These are phyloP conservation scores for Phyllotis vaccarum DNA, from an alignment of 2,797 vertebrate genomes.

Conservation along the genomic window DNA sequence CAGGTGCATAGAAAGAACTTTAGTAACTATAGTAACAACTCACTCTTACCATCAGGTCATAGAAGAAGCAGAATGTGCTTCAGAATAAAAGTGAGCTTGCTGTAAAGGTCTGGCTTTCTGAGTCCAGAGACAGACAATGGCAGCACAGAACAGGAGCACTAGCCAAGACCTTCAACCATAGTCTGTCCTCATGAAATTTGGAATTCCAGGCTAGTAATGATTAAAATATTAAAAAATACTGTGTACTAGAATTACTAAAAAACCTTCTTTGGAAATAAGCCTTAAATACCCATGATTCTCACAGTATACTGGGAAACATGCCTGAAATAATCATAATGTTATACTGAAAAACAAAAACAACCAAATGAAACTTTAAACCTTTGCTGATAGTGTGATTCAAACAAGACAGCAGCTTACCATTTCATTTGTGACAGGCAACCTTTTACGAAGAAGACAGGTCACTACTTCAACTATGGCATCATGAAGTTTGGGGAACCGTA, in stretches of 20 bases:
- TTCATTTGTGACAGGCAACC: conserved; percentile 98
- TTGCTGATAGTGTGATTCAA: conserved; percentile 2
- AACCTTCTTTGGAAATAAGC: conserved; percentile 26
- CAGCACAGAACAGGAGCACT: conserved; percentile 16
- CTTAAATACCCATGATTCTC: neutral
- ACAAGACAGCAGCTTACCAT: conserved; percentile 90
- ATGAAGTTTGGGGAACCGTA: conserved; percentile 98
- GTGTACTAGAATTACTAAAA: conserved; percentile 58
- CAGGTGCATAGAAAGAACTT: neutral
- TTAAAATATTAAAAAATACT: conserved; percentile 44
- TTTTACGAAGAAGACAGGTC: conserved; percentile 96
- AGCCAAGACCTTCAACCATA: conserved; percentile 6
- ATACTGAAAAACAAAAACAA: neutral
- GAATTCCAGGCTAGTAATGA: neutral
- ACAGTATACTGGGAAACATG: conserved; percentile 1
- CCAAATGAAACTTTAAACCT: conserved; percentile 15
- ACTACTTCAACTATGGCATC: conserved; percentile 99
- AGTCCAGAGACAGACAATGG: neutral
- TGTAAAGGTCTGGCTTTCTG: neutral
- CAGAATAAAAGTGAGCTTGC: conserved; percentile 10
- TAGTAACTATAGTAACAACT: neutral
- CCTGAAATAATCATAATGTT: conserved; percentile 45
- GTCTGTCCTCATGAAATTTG: neutral
- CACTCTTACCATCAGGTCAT: neutral
- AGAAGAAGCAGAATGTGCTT: conserved; percentile 44